phyloP scores from a whole-genome alignment of 1,140 invertebrate genomes.

The Danaus plexippus region DNA sequence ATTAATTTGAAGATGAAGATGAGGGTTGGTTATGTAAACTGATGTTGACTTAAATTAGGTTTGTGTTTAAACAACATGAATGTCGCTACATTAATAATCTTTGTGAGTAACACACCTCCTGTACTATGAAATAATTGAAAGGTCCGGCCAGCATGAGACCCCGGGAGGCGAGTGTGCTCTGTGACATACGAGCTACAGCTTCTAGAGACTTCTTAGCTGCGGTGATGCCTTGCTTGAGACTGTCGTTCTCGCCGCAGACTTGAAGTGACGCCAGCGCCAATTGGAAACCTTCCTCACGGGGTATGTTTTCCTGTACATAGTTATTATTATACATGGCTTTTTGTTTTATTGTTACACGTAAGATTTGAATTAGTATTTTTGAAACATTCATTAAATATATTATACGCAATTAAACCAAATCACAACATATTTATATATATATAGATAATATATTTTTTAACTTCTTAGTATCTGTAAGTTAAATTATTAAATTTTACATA shows the following conservation, averaged over 20 bases:
- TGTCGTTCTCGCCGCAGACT: constrained; percentile 73
- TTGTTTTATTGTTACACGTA: too few species aligned
- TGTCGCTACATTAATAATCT: too few species aligned
- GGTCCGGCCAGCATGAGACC: constrained; percentile 88
- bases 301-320: constrained; percentile 35
- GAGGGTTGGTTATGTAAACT: too few species aligned
- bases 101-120: constrained; percentile 72
- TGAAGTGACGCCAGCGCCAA: constrained; percentile 85
- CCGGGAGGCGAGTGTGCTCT: constrained; percentile 85
- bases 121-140: constrained; percentile 89
- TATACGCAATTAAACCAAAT: too few species aligned
- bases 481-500: too few species aligned
- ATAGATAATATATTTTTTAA: constrained; percentile 4
- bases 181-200: constrained; percentile 85
- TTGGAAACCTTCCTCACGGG: constrained; percentile 63
- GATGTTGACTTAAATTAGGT: too few species aligned
- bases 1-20: too few species aligned
- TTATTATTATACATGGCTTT: too few species aligned
- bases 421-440: too few species aligned
- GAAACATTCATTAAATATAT: too few species aligned
- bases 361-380: too few species aligned
- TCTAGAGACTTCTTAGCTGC: constrained; percentile 52
- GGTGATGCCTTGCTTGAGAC: constrained; percentile 81
- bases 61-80: too few species aligned
- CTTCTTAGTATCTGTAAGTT: neutral